Base-by-base conservation (phyloP, 2,113 vertebrate genomes). In the Cephalopholis sonnerati region DNA sequence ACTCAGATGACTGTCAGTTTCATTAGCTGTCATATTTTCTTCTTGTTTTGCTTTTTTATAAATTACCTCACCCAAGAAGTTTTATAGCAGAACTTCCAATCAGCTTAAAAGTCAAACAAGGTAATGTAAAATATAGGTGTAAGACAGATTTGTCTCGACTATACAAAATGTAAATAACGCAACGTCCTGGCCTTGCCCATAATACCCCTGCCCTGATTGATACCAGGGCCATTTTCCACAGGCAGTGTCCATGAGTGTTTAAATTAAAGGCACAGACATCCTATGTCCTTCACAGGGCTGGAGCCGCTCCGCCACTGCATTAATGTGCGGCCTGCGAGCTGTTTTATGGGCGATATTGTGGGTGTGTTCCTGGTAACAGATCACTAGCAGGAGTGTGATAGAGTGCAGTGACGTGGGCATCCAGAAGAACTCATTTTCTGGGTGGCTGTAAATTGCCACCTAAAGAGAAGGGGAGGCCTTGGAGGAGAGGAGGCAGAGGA, bases 341-440 rank as follows among this genome's bases (percentile, higher is more conserved):
- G 89, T 92, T 94, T 94, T 93, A 94, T 93, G 90, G 90, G 61
- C 79, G 17, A 89, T 88, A 88, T 86, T 91, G 92, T 89, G 80
- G 80, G 88, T 90, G 86, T 84, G 87, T 91, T 90, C 67, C 84
- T 88, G 90, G 88, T 91, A 89, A 91, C 90, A 85, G 78, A 94
- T 93, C 92, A 88, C 89, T 59, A 80, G 64, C 74, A 76, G 81
- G 65, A 80, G 59, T 77, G 76, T 93, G 92, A 94, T 92, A 55
- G 88, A 94, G 81, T 93, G 91, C 89, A 50, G 79, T 73, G 88
- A 90, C 65, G 27, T 86, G 83, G 82, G 67, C 81, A 87, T 87
- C 83, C 75, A 87, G 82, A 93, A 79, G 85, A 94, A 92, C 87
- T 94, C 83, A 93, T 94, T 94, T 94, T 84, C 87, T 86, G 81